Evolutionary conservation across 2,113 vertebrate genomes (phyloP).

Genomic region (Phocoena phocoena): DNA sequence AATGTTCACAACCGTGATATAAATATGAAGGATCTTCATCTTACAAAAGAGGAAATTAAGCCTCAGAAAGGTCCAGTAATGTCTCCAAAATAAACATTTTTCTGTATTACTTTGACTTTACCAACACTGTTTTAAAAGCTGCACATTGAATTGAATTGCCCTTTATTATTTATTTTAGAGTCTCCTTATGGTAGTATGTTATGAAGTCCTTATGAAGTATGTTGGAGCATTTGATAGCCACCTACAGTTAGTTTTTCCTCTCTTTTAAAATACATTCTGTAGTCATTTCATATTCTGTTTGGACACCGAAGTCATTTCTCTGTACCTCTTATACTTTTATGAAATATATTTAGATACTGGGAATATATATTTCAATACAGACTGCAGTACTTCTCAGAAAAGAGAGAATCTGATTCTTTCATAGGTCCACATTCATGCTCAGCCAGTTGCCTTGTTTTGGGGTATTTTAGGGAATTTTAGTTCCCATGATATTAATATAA

Average conservation of each 20-base stretch:
- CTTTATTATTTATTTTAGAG: not conserved
- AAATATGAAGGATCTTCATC: not conserved
- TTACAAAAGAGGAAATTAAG: not conserved
- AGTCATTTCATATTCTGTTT: not conserved
- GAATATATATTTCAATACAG: not conserved
- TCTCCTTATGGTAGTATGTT: not conserved
- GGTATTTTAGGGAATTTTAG: not conserved
- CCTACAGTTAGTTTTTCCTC: not conserved
- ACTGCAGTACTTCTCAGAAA: not conserved
- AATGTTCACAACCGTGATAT: not conserved
- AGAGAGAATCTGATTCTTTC: not conserved
- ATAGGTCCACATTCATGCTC: not conserved
- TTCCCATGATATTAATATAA: not conserved
- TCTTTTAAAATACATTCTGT: rapidly evolving
- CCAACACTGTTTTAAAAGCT: not conserved
- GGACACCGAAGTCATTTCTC: not conserved
- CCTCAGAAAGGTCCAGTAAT: not conserved
- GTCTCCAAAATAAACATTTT: not conserved
- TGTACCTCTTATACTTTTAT: not conserved
- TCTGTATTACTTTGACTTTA: not conserved
- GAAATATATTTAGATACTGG: not conserved
- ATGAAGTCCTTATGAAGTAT: not conserved
- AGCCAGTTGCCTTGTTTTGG: not conserved
- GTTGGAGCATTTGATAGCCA: not conserved
- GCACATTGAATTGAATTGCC: not conserved